A percentile compares a stretch with the other conserved stretches of the same genome.
These are phyloP conservation scores for Aplysina aerophoba DNA, from an alignment of 37 sponge, comb jelly and placozoan species.

Conservation along the genomic window DNA sequence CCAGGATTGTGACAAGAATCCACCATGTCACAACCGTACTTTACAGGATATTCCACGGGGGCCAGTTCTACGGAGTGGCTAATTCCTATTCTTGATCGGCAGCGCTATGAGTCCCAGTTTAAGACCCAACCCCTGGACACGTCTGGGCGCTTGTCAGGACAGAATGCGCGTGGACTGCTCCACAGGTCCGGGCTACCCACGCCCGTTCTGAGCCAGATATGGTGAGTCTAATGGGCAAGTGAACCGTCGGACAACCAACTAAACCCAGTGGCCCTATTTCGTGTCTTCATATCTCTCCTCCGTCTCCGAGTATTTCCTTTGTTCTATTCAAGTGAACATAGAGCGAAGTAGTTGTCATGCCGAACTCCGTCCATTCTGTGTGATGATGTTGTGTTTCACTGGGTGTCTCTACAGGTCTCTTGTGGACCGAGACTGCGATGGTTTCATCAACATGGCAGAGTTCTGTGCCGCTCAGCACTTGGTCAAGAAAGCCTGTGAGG, in stretches of 20 bases:
- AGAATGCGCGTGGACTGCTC: slow-evolving; percentile 55
- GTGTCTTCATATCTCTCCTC: no score
- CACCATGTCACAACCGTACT: neutral
- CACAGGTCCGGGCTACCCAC: slow-evolving; percentile 47
- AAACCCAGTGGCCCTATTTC: no score
- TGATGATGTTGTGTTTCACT: neutral
- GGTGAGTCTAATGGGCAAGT: slow-evolving; percentile 33
- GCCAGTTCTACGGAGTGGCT: neutral
- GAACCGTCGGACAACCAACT: no score
- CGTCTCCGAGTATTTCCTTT: no score
- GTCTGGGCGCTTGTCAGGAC: slow-evolving; percentile 31
- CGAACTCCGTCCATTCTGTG: no score
- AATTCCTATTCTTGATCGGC: neutral
- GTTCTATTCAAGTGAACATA: no score
- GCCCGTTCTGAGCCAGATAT: slow-evolving; percentile 55
- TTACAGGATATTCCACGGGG: neutral
- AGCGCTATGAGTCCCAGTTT: slow-evolving; percentile 1
- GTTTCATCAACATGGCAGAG: slow-evolving; percentile 58
- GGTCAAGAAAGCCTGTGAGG: slow-evolving; percentile 48
- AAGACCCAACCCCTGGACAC: slow-evolving; percentile 1
- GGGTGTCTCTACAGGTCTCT: slow-evolving; percentile 33
- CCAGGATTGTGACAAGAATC: no score
- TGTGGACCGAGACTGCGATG: slow-evolving; percentile 67
- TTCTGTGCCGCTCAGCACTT: slow-evolving; percentile 57
- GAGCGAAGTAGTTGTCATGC: no score